Evolutionary conservation across 2,797 vertebrate genomes (phyloP).

Genomic region (Emydoidea blandingii): DNA sequence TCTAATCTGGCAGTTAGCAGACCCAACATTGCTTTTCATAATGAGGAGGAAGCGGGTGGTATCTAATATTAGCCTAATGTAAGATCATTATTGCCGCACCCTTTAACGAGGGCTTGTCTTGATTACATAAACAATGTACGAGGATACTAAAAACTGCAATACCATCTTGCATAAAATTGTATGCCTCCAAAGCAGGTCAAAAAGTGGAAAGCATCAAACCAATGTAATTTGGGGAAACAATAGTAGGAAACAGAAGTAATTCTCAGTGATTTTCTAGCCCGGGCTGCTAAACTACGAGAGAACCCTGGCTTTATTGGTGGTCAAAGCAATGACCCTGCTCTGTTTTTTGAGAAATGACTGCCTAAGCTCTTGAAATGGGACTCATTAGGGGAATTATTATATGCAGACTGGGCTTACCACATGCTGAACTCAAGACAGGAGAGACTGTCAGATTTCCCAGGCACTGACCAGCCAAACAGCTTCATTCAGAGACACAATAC

Average conservation of each 20-base stretch:
- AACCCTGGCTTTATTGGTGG: not conserved
- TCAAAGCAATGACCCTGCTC: not conserved
- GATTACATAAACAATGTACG: not conserved
- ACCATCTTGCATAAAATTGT: constrained; percentile 6
- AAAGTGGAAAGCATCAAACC: not conserved
- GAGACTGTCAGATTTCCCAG: not conserved
- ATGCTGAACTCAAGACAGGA: not conserved
- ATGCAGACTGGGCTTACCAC: not conserved
- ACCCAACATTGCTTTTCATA: not conserved
- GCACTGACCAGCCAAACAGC: not conserved
- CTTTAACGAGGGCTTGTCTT: not conserved
- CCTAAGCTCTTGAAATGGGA: not conserved
- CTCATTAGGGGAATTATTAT: not conserved
- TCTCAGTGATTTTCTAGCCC: not conserved
- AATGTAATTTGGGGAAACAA: not conserved
- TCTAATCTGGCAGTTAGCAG: not conserved
- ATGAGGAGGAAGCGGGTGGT: not conserved
- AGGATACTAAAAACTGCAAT: not conserved
- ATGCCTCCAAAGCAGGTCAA: not conserved
- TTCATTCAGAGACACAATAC: not conserved
- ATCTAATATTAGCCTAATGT: not conserved
- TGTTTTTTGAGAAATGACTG: not conserved
- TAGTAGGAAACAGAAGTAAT: not conserved
- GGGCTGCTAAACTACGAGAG: not conserved
- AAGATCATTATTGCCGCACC: not conserved